Evolutionary conservation across 2,797 vertebrate genomes (phyloP), one percentile per base, ranked within the genome.

Genomic region (Eulemur mongoz): DNA sequence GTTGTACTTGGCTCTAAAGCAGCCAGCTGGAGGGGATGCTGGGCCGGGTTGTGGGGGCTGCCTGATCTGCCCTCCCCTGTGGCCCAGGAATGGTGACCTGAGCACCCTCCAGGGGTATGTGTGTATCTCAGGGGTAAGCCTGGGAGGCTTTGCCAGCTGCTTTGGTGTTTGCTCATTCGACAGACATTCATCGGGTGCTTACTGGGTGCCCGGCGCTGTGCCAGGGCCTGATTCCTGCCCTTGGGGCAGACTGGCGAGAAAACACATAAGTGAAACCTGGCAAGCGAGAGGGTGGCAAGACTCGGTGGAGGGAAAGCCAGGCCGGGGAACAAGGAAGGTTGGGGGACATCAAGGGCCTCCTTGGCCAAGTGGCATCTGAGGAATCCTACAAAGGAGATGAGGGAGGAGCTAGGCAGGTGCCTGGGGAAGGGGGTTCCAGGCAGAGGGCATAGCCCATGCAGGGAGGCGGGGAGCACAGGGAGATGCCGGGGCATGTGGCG

Each of bases 401-500:
- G 35, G 32, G 83, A 76, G 91, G n/a, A 79, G 61, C n/a, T 38
- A 27, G 14, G 35, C 0, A 0, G 27, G 52, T 38, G 27, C 75
- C 45, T 52, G 13, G 43, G 61, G 27, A 83, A 65, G 75, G 72
- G n/a, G 0, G 1, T 23, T 65, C 25, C 25, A 69, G 82, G 82
- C 32, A 25, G 32, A 35, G 54, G 14, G 14, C 54, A 25, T 5
- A 43, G 48, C 67, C 59, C 5, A 0, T 87, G 52, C 80, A 32
- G 43, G 38, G 35, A 57, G 32, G 20, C 30, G 18, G 7, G 40
- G 23, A 67, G 25, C 6, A 11, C 10, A 30, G 48, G 50, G 38
- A 61, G 45, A 14, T 32, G 4, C 6, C 0, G 0, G 45, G 40
- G 8, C n/a, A 38, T 54, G 61, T 27, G 3, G 0, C 8, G 4